Percentiles rank a stretch among this genome's conserved stretches.
phyloP scores from a whole-genome alignment of 2,113 vertebrate species.

The Salvelinus sp. region DNA sequence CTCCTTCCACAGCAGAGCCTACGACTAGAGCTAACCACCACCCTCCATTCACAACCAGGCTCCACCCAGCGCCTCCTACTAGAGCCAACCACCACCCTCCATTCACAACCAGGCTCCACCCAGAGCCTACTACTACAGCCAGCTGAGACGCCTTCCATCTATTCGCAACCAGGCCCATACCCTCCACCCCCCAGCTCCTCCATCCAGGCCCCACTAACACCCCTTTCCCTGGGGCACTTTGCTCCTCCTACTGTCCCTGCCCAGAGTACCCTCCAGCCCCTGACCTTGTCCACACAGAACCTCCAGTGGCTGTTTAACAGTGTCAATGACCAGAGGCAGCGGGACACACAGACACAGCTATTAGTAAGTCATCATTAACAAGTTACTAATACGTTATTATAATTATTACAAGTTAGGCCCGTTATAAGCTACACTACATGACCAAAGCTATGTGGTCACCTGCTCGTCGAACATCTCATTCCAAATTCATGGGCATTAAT shows the following conservation, averaged over 20 bases:
- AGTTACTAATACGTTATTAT: no score
- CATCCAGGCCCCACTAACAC: neutral
- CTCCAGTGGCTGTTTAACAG: neutral
- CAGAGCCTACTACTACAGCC: neutral
- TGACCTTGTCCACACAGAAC: neutral
- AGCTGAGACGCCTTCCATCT: neutral
- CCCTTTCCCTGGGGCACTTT: neutral
- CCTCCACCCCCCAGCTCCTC: neutral
- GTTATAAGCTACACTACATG: no score
- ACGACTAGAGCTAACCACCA: neutral
- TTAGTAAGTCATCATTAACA: neutral
- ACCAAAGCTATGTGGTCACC: no score
- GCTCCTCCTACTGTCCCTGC: no score
- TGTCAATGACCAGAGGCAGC: neutral
- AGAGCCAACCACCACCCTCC: no score
- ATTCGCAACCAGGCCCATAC: neutral
- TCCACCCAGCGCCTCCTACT: neutral
- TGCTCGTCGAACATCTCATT: no score
- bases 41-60: neutral
- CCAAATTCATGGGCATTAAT: no score
- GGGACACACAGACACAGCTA: neutral
- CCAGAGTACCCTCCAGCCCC: neutral
- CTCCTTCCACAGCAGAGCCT: neutral
- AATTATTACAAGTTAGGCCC: no score
- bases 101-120: no score